A percentile compares a stretch with the other conserved stretches of the same genome.
Conservation (phyloP, 2,797 vertebrate species). For the Crocodylus rhombifer region DNA sequence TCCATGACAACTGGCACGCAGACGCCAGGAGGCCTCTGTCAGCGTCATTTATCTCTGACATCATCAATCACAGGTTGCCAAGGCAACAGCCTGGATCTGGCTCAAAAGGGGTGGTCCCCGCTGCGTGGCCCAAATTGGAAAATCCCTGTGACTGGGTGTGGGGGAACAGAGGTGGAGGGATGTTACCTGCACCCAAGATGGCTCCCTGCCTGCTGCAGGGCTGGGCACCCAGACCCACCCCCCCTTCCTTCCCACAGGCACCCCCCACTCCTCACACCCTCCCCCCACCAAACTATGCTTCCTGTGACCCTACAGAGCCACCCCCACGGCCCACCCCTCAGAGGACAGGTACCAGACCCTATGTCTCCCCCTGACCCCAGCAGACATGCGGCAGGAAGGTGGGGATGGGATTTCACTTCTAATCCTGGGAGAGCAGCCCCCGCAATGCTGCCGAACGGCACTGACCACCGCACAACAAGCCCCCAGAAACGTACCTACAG, state of each 20-base stretch:
- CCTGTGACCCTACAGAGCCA: too few species aligned
- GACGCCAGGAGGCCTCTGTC: conserved; percentile 77
- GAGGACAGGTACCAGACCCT: too few species aligned
- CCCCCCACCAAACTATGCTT: too few species aligned
- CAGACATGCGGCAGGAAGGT: too few species aligned
- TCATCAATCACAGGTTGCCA: conserved; percentile 82
- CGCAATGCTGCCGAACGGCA: neutral
- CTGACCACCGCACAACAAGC: accelerated
- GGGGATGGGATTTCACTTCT: neutral
- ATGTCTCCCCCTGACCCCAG: too few species aligned
- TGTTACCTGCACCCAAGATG: neutral
- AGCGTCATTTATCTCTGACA: conserved; percentile 85
- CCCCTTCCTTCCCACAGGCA: too few species aligned
- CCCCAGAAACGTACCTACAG: neutral
- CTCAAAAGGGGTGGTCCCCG: conserved; percentile 70
- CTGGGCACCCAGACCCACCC: neutral
- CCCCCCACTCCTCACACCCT: too few species aligned
- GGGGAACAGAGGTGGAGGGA: conserved; percentile 37
- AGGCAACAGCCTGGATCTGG: conserved; percentile 75
- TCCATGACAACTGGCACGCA: conserved; percentile 83
- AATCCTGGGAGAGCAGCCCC: neutral
- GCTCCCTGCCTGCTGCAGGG: neutral
- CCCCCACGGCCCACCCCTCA: too few species aligned
- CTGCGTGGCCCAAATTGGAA: neutral
- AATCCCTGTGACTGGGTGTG: conserved; percentile 10